Evolutionary conservation across 2,888 invertebrate species (phyloP), one percentile per base, ranked within the genome.

Genomic region (Drosophila flavopinicola): DNA sequence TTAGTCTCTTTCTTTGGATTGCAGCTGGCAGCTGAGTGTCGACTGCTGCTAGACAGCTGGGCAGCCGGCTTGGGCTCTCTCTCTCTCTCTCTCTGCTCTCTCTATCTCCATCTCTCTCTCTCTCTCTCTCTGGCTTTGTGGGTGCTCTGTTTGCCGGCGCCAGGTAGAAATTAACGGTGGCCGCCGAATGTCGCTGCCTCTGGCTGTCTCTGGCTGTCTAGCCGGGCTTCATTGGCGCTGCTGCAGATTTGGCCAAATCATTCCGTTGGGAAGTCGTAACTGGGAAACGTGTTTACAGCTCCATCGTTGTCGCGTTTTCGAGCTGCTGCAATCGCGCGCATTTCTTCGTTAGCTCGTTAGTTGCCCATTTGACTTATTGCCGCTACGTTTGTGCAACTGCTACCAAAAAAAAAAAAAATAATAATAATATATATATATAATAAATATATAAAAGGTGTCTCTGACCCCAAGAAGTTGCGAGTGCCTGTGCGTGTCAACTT

Each of bases 231-330:
- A 64, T 24, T 64, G 66, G 57, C 24, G 24, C 35, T 35, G 61
- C 68, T 70, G 84, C 67, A 74, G 79, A 74, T 74, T 79, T 71
- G 76, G 60, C 74, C 71, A 71, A 74, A 74, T 87, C 86, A 83
- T 86, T 83, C 80, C 84, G 86, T 58, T 84, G 85, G 53, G 56
- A 70, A 71, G 87, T 69, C 67, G 75, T 74, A 82, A 78, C 72
- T 72, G 66, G 70, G 49, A 56, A 87, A 76, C 88, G 88, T 79
- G 80, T 74, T 47, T 53, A 52, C 39, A 39, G 23, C 33, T 15
- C 20, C 17, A 33, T 52, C 39, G 38, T 49, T 29, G 13, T 52
- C 23, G 24, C 25, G 48, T 39, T 17, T 17, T 20, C 29, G 11
- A 30, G 20, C 49, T 60, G 53, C 25, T 51, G 49, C 45, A 74